phyloP scores from a whole-genome alignment of 53 echinoderm and acorn worm genomes.

The Echinarachnius parma region DNA sequence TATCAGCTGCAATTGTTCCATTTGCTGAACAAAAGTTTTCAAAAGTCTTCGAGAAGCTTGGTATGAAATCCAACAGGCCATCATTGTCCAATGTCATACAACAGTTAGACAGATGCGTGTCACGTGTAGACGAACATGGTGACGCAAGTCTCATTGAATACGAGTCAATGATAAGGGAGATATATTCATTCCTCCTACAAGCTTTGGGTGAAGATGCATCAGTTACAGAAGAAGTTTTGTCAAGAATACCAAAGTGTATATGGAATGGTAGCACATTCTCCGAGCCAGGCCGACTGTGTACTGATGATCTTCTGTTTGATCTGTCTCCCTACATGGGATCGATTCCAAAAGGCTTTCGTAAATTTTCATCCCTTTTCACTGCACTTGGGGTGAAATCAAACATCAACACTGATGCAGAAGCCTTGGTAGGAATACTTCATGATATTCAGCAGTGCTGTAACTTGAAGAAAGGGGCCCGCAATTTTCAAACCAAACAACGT shows the following conservation, averaged over 20 bases:
- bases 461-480: neutral
- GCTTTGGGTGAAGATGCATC: no score
- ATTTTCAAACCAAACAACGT: constrained; percentile 16
- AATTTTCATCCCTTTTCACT: constrained; percentile 19
- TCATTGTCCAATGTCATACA: neutral
- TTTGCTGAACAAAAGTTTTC: neutral
- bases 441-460: constrained; percentile 7
- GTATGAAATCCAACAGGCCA: neutral
- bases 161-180: constrained; percentile 4
- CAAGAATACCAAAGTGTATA: constrained; percentile 17
- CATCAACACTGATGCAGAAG: constrained; percentile 14
- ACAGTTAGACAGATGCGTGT: constrained; percentile 3
- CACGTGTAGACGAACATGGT: neutral
- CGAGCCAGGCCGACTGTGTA: constrained; percentile 49
- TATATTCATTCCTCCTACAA: constrained; percentile 24
- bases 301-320: constrained; percentile 31
- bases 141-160: neutral
- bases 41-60: neutral
- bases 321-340: constrained; percentile 43
- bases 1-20: neutral
- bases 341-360: constrained; percentile 15
- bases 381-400: constrained; percentile 19
- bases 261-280: constrained; percentile 70
- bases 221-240: neutral
- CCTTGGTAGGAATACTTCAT: constrained; percentile 12